These are phyloP conservation scores for Elanus axillaris DNA, from an alignment of 2,113 vertebrate genomes.

Conservation along the genomic window DNA sequence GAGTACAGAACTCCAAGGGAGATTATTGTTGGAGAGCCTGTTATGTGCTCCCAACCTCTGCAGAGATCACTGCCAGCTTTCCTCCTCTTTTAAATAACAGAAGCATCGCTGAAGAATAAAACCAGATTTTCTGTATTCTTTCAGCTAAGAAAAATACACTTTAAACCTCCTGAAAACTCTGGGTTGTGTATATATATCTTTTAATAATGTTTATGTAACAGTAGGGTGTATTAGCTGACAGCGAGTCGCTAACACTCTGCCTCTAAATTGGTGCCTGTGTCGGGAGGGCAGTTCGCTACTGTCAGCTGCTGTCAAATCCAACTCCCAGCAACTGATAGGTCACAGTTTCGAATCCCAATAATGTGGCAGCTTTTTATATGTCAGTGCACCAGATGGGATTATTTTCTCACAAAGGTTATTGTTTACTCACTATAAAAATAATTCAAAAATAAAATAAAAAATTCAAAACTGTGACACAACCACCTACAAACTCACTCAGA, in stretches of 20 bases:
- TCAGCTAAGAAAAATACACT: neutral
- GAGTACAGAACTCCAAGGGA: neutral
- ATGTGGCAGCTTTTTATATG: neutral
- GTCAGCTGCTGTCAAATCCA: constrained; percentile 7
- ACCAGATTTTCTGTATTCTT: neutral
- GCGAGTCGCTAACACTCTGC: neutral
- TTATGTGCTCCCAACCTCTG: neutral
- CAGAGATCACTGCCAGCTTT: neutral
- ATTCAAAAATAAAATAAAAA: neutral
- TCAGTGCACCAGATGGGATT: neutral
- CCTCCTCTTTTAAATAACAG: neutral
- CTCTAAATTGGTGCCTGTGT: neutral
- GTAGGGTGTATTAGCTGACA: neutral
- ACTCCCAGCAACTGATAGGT: neutral
- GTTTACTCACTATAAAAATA: neutral
- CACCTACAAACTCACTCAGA: constrained; percentile 4
- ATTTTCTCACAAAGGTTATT: constrained; percentile 26
- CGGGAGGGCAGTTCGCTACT: neutral
- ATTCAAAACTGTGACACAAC: neutral
- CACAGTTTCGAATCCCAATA: neutral
- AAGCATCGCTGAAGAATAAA: neutral
- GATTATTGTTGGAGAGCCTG: neutral
- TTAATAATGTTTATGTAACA: neutral
- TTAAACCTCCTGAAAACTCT: neutral
- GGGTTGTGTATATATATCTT: neutral